Percentiles rank a stretch among this genome's conserved stretches.
phyloP scores from a whole-genome alignment of 2,888 invertebrate species.

The Cerastis leucographa region DNA sequence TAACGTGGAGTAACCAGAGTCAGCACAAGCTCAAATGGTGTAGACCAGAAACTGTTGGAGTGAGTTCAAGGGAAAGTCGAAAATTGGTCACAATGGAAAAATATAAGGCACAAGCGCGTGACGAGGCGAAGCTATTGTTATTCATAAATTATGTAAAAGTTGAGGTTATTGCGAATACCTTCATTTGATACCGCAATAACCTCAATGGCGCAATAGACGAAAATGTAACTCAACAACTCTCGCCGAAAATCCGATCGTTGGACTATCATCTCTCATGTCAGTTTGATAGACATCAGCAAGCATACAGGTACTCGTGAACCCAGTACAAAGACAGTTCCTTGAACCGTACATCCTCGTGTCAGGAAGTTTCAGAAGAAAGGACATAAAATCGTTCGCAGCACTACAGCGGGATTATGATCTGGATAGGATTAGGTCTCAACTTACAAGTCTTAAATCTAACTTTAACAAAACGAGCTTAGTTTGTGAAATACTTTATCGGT shows the following conservation, averaged over 20 bases:
- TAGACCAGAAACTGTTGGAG: not conserved
- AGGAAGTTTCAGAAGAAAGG: constrained; percentile 4
- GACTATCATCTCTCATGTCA: not conserved
- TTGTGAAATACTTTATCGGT: not conserved
- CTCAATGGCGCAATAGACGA: not conserved
- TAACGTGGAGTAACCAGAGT: not conserved
- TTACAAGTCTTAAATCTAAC: constrained; percentile 10
- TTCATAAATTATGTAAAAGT: not conserved
- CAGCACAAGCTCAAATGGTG: not conserved
- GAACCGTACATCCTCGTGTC: not conserved
- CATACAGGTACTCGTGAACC: not conserved
- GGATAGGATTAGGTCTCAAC: constrained; percentile 37
- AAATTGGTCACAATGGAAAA: not conserved
- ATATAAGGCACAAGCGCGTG: not conserved
- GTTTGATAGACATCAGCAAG: not conserved
- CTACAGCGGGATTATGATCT: constrained; percentile 4
- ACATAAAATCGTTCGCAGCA: constrained; percentile 13
- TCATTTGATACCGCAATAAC: not conserved
- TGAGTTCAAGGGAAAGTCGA: not conserved
- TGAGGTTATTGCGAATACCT: too few species aligned
- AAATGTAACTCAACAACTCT: not conserved
- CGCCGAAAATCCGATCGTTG: not conserved
- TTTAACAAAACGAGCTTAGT: constrained; percentile 20
- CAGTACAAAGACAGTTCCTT: not conserved
- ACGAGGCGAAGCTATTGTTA: not conserved